Conservation (phyloP, 2,113 vertebrate genomes). For the Varanus salvator region DNA sequence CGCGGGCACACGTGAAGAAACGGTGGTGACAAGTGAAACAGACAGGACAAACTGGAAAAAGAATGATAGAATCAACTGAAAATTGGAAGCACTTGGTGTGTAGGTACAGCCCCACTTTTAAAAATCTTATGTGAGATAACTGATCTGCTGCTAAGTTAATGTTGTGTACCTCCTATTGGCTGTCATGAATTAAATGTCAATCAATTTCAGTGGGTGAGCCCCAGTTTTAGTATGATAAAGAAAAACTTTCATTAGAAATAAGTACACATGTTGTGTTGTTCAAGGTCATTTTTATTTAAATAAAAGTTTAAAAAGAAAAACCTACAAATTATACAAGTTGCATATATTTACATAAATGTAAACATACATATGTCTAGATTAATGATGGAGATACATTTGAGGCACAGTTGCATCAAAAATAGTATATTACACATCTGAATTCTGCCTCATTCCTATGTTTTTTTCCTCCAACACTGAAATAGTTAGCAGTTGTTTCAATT, state of each 20-base stretch:
- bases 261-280: conserved; percentile 18
- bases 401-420: conserved; percentile 62
- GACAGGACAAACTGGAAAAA: no score
- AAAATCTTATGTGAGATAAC: no score
- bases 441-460: conserved; percentile 25
- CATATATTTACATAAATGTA: conserved; percentile 58
- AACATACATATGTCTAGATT: conserved; percentile 57
- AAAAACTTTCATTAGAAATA: conserved; percentile 15
- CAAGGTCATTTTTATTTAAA: conserved; percentile 69
- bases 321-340: conserved; percentile 49
- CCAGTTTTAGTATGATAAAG: not conserved
- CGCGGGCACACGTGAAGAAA: not conserved
- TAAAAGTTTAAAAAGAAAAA: conserved; percentile 63
- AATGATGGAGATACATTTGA: conserved; percentile 61
- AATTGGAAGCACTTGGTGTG: no score
- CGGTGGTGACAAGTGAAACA: not conserved
- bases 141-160: not conserved
- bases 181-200: not conserved
- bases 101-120: no score
- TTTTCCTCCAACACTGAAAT: not conserved
- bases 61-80: not conserved
- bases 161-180: not conserved
- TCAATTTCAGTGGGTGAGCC: not conserved
- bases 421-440: conserved; percentile 42
- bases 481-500: conserved; percentile 41